A percentile compares a stretch with the other conserved stretches of the same genome.
Evolutionary conservation across 1,140 invertebrate genomes (phyloP).

Genomic region (Aphelenchoides besseyi): DNA sequence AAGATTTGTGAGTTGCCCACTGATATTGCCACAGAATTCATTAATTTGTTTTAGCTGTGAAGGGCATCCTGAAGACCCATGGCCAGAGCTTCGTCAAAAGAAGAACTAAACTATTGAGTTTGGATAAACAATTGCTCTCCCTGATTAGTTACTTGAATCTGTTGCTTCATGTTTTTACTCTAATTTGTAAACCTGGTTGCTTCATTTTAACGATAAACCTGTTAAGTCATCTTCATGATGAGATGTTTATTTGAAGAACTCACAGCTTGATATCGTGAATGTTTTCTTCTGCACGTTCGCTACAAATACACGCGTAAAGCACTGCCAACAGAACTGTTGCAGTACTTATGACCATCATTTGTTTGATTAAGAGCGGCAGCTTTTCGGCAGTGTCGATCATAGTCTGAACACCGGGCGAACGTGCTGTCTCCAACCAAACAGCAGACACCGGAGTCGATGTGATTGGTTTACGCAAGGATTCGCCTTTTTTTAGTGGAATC

Average conservation of each 20-base stretch:
- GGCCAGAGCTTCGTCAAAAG: not conserved
- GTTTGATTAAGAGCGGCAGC: slow-evolving; percentile 8
- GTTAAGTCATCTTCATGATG: too few species aligned
- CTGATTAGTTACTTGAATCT: too few species aligned
- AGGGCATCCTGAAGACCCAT: slow-evolving; percentile 7
- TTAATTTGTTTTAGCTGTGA: too few species aligned
- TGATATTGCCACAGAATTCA: too few species aligned
- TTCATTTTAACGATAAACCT: too few species aligned
- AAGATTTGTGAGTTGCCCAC: slow-evolving; percentile 9
- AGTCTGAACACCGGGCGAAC: not conserved
- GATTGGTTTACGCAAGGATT: not conserved
- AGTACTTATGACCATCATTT: not conserved
- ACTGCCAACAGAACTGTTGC: not conserved
- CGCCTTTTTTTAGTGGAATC: not conserved
- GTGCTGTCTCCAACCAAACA: not conserved
- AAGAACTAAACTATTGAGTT: too few species aligned
- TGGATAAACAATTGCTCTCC: too few species aligned
- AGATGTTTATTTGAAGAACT: too few species aligned
- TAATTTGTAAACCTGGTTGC: too few species aligned
- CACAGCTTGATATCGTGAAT: too few species aligned
- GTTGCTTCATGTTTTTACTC: too few species aligned
- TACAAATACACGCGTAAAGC: not conserved
- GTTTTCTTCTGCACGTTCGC: too few species aligned
- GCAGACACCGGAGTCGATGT: slow-evolving; percentile 9
- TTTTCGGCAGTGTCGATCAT: not conserved